Base-by-base conservation (phyloP, 2,888 invertebrate species). In the Chrysomela aeneicollis region DNA sequence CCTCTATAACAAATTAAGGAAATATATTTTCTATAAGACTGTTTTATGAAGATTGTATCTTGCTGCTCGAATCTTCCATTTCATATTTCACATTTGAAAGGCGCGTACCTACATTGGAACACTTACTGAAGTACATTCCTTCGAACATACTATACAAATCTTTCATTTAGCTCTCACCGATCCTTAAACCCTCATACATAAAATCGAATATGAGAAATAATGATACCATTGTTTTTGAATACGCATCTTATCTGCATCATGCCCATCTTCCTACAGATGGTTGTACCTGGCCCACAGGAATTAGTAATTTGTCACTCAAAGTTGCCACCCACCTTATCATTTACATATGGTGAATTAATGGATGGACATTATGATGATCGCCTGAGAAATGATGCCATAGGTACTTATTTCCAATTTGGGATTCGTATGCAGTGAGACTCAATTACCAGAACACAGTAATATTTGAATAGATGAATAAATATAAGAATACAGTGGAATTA, bases 281-380 rank as follows among this genome's bases (percentile, higher is more conserved):
- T 42, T 42, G 42, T 42, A 10, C 57, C 30, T 46, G 46, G 21
- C 57, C 46, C 46, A 57, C 46, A 15, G 21, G 32, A 46, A n/a
- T 22, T 21, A 46, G 22, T 57, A 12, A 26, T 37, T 12, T 46
- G 42, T 17, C 57, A 46, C 22, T 57, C n/a, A 37, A 17, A 46
- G 9, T 15, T 46, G 30, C 46, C 57, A 57, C 57, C 57, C 46
- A 57, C 57, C 17, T 57, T 21, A 26, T 46, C 46, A 57, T 57
- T 57, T 46, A 57, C 57, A 57, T 57, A 57, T 26, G 46, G 57
- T 46, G 46, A 57, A 46, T 46, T 21, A 46, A 46, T 46, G 57
- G 42, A 46, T 42, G 22, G 46, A 46, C 46, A 17, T 57, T 46
- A 26, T 57, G 46, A 26, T 57, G 46, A 46, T 46, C 57, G 46